These are phyloP conservation scores for Salvelinus fontinalis DNA, from an alignment of 2,113 vertebrate species.

Conservation along the genomic window DNA sequence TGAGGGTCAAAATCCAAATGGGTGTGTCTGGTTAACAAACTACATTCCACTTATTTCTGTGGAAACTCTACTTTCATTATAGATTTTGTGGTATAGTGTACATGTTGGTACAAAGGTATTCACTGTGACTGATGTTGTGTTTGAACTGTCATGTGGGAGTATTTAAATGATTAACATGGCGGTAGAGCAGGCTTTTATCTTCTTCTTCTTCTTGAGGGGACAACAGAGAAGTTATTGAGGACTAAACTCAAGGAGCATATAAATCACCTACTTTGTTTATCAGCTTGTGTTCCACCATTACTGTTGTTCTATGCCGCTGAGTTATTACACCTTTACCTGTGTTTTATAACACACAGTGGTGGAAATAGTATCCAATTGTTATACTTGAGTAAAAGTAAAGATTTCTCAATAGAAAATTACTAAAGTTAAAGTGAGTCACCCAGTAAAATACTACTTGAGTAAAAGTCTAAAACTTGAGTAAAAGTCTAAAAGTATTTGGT, in stretches of 20 bases:
- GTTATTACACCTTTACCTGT: no score
- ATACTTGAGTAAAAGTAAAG: no score
- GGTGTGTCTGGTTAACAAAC: not conserved
- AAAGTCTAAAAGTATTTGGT: no score
- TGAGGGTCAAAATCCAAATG: not conserved
- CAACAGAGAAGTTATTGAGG: not conserved
- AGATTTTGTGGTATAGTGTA: conserved; percentile 16
- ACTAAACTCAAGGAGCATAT: not conserved
- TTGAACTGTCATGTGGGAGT: conserved; percentile 13
- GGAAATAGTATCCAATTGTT: no score
- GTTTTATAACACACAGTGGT: no score
- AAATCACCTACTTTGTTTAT: not conserved
- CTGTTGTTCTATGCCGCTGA: no score
- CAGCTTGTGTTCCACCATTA: not conserved
- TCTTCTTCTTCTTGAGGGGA: not conserved
- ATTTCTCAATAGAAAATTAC: no score
- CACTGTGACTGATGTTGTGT: not conserved
- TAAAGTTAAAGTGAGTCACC: no score
- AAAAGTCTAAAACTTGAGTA: no score
- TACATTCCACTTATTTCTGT: not conserved
- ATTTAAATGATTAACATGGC: conserved; percentile 24
- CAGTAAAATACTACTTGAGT: no score
- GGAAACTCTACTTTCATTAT: no score
- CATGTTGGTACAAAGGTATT: not conserved
- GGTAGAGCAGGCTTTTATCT: conserved; percentile 20